These are phyloP conservation scores for Pheosia tremula DNA, from an alignment of 2,888 invertebrate genomes.

Conservation along the genomic window DNA sequence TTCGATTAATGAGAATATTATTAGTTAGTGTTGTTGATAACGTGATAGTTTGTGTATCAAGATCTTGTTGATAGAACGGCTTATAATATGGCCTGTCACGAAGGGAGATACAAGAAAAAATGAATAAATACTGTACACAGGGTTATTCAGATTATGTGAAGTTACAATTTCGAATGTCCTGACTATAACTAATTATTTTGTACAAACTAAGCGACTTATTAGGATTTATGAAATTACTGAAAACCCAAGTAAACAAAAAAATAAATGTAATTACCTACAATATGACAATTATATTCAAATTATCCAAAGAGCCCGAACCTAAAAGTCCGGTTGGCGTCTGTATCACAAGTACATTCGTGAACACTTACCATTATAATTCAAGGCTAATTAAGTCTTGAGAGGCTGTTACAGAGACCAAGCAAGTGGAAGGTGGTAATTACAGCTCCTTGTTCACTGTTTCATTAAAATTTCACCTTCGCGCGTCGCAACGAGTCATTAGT, in stretches of 20 bases:
- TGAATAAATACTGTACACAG: too few species aligned
- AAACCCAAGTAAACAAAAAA: too few species aligned
- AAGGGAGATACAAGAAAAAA: too few species aligned
- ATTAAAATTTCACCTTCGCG: slow-evolving; percentile 70
- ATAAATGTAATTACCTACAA: background rate
- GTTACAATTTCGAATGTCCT: too few species aligned
- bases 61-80: too few species aligned
- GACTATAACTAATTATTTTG: too few species aligned
- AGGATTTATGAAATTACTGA: too few species aligned
- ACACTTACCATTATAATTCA: slow-evolving; percentile 58
- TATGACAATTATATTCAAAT: background rate
- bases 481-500: slow-evolving; percentile 61
- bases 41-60: too few species aligned
- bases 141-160: too few species aligned
- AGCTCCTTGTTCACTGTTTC: slow-evolving; percentile 61
- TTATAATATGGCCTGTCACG: too few species aligned
- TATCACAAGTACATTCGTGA: slow-evolving; percentile 18
- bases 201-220: too few species aligned
- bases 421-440: slow-evolving; percentile 71
- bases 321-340: background rate
- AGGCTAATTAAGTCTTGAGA: slow-evolving; percentile 70
- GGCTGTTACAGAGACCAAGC: slow-evolving; percentile 63
- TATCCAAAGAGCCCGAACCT: background rate
- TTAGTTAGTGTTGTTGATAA: background rate
- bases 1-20: background rate